Base-by-base conservation (phyloP, 1,140 invertebrate species). In the Ladona fulva region DNA sequence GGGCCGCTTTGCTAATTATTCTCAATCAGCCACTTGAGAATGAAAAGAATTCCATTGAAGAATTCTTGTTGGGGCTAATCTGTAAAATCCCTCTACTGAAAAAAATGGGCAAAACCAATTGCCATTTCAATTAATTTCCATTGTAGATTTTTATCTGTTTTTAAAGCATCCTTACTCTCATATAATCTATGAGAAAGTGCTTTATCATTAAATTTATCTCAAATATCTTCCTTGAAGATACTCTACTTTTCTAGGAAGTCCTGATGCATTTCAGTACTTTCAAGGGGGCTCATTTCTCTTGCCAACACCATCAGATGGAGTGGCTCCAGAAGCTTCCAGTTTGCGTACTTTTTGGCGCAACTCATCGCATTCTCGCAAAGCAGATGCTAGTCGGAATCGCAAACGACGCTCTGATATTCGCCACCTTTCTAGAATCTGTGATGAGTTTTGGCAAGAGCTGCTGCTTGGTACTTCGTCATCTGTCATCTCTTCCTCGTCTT, bases 331-430 rank as follows among this genome's bases (percentile, higher is more conserved):
- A 22, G 52, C n/a, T 42, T 75, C 74, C 74, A 75, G 24, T 75
- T 14, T 75, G 8, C 74, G 24, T 19, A 75, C 29, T 24, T 25
- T 25, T 19, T 75, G 1, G 5, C 74, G 74, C 74, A 75, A 42
- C 19, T 75, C 74, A n/a, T 75, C 74, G 10, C 29, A 25, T 75
- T 75, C 74, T 3, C 74, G 74, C 19, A 75, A 24, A 14, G 74
- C 74, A 24, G 24, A 25, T 75, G 37, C 24, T 19, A 75, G 74
- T 1, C 29, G 74, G 10, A 25, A 25, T 25, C 74, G 19, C 74
- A 75, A 24, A 22, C 52, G 52, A 66, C 52, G 52, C 52, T 75
- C 29, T 19, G 24, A 42, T 75, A 25, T 75, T 24, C 24, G 12
- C 24, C 74, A 75, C 16, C 74, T 75, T 25, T 42, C 74, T 19